These are phyloP conservation scores for Chrosomus eos DNA, from an alignment of 2,797 vertebrate species.

Conservation along the genomic window DNA sequence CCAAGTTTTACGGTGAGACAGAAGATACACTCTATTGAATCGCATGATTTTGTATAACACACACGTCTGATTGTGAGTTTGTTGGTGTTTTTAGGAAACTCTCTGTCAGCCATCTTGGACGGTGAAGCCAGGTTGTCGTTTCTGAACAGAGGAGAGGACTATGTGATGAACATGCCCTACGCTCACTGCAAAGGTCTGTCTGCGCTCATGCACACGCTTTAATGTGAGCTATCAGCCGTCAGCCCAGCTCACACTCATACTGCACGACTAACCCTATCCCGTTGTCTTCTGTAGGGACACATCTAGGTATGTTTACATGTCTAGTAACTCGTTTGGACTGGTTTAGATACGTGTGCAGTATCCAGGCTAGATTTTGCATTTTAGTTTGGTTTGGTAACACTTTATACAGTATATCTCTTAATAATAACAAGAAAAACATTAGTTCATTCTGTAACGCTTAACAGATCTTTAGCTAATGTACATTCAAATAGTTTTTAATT, in stretches of 20 bases:
- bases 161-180: slow-evolving; percentile 98
- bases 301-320: slow-evolving; percentile 39
- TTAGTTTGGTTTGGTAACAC: slow-evolving; percentile 32
- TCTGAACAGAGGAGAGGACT: slow-evolving; percentile 95
- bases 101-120: slow-evolving; percentile 93
- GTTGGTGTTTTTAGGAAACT: slow-evolving; percentile 85
- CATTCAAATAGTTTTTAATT: not conserved
- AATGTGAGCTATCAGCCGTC: not conserved
- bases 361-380: not conserved
- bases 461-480: not conserved
- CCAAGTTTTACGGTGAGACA: slow-evolving; percentile 94
- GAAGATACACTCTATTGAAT: not conserved
- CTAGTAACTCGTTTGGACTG: not conserved
- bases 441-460: not conserved
- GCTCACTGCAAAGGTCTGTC: slow-evolving; percentile 96
- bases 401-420: not conserved
- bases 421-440: not conserved
- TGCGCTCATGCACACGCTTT: not conserved
- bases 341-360: slow-evolving; percentile 5
- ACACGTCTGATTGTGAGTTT: not conserved
- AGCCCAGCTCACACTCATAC: not conserved
- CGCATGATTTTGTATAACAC: not conserved
- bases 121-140: slow-evolving; percentile 94
- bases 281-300: slow-evolving; percentile 43
- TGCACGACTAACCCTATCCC: slow-evolving; percentile 3